Conservation (phyloP, 2,113 vertebrate genomes). For the Corvus cornix region DNA sequence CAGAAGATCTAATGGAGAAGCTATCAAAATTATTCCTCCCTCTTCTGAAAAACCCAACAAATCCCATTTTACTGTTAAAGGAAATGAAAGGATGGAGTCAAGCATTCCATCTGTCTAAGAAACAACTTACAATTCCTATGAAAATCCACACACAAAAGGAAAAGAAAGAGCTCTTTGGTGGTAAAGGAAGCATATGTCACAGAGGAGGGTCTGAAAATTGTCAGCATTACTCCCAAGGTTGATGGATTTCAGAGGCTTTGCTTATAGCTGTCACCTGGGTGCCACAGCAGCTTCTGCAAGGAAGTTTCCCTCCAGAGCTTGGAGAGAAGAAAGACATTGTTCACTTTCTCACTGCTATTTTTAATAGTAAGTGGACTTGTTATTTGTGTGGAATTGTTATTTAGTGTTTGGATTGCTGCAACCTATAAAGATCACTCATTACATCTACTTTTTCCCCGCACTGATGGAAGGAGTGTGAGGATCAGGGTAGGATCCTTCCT, state of each 20-base stretch:
- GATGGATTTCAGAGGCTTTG: not conserved
- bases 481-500: not conserved
- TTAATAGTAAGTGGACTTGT: not conserved
- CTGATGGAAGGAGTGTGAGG: not conserved
- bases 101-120: not conserved
- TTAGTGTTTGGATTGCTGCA: not conserved
- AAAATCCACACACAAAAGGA: not conserved
- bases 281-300: constrained; percentile 29
- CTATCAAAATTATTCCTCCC: not conserved
- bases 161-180: not conserved
- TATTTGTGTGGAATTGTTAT: not conserved
- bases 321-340: not conserved
- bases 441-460: not conserved
- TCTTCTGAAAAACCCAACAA: not conserved
- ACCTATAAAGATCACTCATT: not conserved
- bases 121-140: not conserved
- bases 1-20: not conserved
- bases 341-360: constrained; percentile 28
- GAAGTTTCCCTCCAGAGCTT: not conserved
- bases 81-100: not conserved
- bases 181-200: not conserved
- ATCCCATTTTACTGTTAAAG: not conserved
- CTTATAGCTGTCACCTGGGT: not conserved
- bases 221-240: not conserved
- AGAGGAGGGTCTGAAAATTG: not conserved